Evolutionary conservation across 2,888 invertebrate species (phyloP).

Genomic region (Autographa gamma): DNA sequence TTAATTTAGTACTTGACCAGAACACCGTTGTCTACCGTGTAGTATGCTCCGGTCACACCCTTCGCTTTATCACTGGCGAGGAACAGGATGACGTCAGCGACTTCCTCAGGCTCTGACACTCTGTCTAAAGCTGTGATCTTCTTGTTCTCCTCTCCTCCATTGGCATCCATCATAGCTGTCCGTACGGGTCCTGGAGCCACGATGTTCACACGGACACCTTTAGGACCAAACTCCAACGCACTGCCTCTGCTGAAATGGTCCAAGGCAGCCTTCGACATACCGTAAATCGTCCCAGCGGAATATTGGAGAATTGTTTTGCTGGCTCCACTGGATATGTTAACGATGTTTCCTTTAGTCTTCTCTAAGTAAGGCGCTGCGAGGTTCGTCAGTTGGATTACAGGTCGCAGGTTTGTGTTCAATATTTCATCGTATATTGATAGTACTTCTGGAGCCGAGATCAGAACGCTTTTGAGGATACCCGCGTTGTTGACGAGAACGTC

Average conservation of each 20-base stretch:
- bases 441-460: background rate
- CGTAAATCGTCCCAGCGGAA: conserved; percentile 76
- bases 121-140: conserved; percentile 5
- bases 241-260: conserved; percentile 92
- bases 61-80: conserved; percentile 57
- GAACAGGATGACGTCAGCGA: conserved; percentile 58
- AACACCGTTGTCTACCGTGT: conserved; percentile 51
- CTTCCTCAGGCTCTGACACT: conserved; percentile 67
- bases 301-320: background rate
- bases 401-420: conserved; percentile 21
- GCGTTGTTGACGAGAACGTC: conserved; percentile 69
- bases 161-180: conserved; percentile 56
- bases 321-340: conserved; percentile 25
- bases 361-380: conserved; percentile 5
- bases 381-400: conserved; percentile 19
- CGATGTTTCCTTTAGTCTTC: conserved; percentile 28
- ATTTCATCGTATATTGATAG: conserved; percentile 33
- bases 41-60: conserved; percentile 53
- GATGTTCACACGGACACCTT: conserved; percentile 90
- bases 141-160: background rate
- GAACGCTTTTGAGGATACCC: conserved; percentile 37
- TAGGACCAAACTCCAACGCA: conserved; percentile 90
- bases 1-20: background rate
- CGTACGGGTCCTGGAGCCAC: conserved; percentile 93
- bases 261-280: conserved; percentile 92